phyloP scores from a whole-genome alignment of 1,140 invertebrate genomes.

The Drosophila triauraria region DNA sequence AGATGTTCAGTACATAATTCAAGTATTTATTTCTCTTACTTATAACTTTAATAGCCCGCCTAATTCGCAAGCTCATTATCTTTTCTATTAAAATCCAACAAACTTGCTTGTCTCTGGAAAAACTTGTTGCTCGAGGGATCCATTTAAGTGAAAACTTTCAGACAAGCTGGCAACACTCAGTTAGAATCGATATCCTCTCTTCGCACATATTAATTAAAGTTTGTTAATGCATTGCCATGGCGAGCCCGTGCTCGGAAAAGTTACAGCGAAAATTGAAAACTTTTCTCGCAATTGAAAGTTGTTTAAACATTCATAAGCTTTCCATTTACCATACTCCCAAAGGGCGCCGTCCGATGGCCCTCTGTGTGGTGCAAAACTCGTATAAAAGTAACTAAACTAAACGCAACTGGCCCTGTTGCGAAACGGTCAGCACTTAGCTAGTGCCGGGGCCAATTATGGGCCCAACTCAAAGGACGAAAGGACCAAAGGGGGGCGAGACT shows the following conservation, averaged over 20 bases:
- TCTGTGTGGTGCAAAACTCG: slow-evolving; percentile 19
- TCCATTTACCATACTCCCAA: slow-evolving; percentile 29
- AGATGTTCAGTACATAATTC: background rate
- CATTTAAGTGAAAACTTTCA: slow-evolving; percentile 38
- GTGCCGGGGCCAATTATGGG: slow-evolving; percentile 36
- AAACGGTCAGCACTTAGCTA: slow-evolving; percentile 26
- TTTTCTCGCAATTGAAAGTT: slow-evolving; percentile 55
- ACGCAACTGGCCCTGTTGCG: slow-evolving; percentile 31
- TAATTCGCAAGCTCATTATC: slow-evolving; percentile 14
- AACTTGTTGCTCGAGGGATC: slow-evolving; percentile 47
- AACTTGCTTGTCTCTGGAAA: slow-evolving; percentile 9
- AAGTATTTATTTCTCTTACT: background rate
- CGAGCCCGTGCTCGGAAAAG: slow-evolving; percentile 21
- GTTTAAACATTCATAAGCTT: slow-evolving; percentile 54
- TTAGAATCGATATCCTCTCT: slow-evolving; percentile 33
- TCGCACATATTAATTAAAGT: slow-evolving; percentile 49
- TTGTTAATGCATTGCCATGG: slow-evolving; percentile 47
- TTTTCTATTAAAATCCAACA: background rate
- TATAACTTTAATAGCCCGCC: background rate
- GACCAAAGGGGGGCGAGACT: background rate
- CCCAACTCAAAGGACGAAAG: background rate
- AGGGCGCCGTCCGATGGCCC: background rate
- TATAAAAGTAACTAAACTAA: slow-evolving; percentile 44
- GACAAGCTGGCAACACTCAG: slow-evolving; percentile 19
- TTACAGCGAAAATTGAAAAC: slow-evolving; percentile 48